These are phyloP conservation scores for Norana najaformis DNA, from an alignment of 2,888 invertebrate genomes.

Conservation along the genomic window DNA sequence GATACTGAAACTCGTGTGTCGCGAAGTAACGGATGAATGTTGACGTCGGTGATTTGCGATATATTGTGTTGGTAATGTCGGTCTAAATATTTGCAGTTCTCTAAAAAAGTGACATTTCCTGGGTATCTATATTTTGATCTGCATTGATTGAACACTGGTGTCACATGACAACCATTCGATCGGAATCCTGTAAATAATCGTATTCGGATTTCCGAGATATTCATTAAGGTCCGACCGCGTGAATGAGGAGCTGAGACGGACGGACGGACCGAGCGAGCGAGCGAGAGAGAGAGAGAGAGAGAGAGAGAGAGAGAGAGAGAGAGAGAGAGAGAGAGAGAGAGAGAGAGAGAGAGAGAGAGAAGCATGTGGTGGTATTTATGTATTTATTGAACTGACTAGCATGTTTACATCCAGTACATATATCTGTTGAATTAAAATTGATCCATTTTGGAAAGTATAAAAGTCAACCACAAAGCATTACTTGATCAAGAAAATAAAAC, in stretches of 20 bases:
- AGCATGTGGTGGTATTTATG: no score
- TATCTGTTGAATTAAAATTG: neutral
- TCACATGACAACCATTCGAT: neutral
- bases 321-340: neutral
- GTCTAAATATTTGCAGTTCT: no score
- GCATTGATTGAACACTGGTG: neutral
- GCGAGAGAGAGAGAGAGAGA: neutral
- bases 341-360: no score
- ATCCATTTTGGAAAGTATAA: neutral
- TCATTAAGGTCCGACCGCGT: neutral
- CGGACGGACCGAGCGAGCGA: neutral
- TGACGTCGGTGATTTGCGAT: no score
- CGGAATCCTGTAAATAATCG: neutral
- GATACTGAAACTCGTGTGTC: neutral
- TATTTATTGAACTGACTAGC: neutral
- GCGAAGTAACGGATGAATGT: no score
- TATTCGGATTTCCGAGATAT: neutral
- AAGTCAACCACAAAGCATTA: neutral
- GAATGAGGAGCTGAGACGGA: no score
- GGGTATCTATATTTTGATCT: neutral
- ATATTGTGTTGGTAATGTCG: no score
- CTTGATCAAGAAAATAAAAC: no score
- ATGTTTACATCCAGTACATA: neutral
- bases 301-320: no score
- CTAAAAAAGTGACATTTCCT: neutral